Conservation (phyloP, 1,140 invertebrate genomes). For the Rhopalosiphum padi region DNA sequence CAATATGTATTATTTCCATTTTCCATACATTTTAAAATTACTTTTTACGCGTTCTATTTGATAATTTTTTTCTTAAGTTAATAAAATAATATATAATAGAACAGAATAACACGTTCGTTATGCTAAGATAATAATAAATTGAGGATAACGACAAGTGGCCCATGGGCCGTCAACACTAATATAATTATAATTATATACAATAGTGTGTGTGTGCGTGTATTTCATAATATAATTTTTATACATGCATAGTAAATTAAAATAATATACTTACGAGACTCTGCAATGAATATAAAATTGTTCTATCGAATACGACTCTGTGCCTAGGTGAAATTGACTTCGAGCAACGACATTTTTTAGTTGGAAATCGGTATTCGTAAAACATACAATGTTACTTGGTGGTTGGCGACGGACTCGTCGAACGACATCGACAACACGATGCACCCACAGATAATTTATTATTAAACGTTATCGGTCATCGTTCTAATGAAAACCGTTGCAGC, state of each 20-base stretch:
- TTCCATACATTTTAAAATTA: neutral
- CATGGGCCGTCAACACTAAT: too few relatives aligned
- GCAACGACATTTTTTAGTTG: too few relatives aligned
- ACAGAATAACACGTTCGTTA: neutral
- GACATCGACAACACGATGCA: neutral
- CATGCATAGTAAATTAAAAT: neutral
- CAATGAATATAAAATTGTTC: neutral
- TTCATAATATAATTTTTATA: neutral
- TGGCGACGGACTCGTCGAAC: neutral
- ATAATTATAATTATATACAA: too few relatives aligned
- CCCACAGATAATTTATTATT: neutral
- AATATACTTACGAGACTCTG: constrained; percentile 2
- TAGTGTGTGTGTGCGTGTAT: neutral
- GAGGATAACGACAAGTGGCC: neutral
- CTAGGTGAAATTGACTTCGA: neutral
- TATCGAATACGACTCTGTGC: neutral
- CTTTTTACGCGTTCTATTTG: neutral
- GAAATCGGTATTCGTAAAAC: too few relatives aligned
- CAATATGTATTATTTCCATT: neutral
- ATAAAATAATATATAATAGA: neutral
- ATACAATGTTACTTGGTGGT: neutral
- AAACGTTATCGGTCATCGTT: neutral
- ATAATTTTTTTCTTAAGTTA: neutral
- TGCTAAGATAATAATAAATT: neutral
- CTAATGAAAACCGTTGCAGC: neutral